phyloP scores from a whole-genome alignment of 2,797 vertebrate species.

The Ctenochaetus hawaiiensis region DNA sequence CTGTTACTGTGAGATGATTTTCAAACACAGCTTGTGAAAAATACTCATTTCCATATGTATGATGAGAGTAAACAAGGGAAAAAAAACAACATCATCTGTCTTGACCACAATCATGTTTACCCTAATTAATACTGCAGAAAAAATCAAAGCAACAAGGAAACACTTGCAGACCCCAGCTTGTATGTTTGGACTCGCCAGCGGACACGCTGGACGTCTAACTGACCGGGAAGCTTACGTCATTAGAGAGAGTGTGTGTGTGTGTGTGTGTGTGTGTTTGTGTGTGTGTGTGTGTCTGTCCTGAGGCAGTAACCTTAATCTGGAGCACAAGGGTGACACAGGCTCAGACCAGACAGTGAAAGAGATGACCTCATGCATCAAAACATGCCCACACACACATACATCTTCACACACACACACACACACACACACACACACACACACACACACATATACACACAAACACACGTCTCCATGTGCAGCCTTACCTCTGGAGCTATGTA shows the following conservation, averaged over 20 bases:
- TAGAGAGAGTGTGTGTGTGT: not conserved
- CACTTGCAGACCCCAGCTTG: conserved; percentile 23
- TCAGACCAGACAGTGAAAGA: conserved; percentile 63
- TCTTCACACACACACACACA: conserved; percentile 1
- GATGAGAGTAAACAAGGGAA: not conserved
- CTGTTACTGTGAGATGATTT: not conserved
- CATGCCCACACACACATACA: not conserved
- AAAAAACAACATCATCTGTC: too few species aligned
- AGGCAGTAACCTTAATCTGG: conserved; percentile 73
- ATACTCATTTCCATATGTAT: not conserved
- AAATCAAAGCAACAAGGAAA: not conserved
- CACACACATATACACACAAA: not conserved
- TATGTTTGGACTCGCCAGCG: conserved; percentile 37
- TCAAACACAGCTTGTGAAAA: too few species aligned
- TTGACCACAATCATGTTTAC: not conserved
- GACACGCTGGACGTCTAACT: conserved; percentile 40
- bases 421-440: not conserved
- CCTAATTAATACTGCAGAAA: not conserved
- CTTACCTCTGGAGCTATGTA: conserved; percentile 97
- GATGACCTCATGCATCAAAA: conserved; percentile 64
- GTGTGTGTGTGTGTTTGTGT: conserved; percentile 12
- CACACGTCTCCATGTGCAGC: not conserved
- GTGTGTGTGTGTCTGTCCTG: conserved; percentile 45
- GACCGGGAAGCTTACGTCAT: conserved; percentile 57
- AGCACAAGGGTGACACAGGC: conserved; percentile 66